Evolutionary conservation across 2,888 invertebrate genomes (phyloP).

Genomic region (Stramonita haemastoma): DNA sequence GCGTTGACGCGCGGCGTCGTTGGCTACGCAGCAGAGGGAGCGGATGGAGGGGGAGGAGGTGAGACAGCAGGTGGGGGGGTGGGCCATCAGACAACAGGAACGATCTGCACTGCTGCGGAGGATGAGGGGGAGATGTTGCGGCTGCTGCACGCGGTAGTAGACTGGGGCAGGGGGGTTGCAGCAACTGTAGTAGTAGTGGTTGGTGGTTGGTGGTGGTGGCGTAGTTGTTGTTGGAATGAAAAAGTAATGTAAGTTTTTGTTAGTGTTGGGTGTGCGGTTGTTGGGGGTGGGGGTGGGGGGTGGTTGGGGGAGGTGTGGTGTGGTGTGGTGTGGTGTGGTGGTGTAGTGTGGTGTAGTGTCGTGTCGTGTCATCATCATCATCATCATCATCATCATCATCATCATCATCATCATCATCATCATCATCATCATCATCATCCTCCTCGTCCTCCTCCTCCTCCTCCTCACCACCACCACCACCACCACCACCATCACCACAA

Average conservation of each 20-base stretch:
- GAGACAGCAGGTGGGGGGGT: background rate
- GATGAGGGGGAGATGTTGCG: no score
- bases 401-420: constrained; percentile 7
- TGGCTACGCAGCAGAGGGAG: background rate
- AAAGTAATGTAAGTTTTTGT: no score
- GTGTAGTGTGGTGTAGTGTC: no score
- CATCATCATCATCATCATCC: background rate
- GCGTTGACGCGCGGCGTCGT: background rate
- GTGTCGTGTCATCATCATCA: constrained; percentile 17
- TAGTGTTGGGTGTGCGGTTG: no score
- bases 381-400: constrained; percentile 17
- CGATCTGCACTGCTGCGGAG: background rate
- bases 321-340: no score
- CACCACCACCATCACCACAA: background rate
- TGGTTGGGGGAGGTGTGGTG: no score
- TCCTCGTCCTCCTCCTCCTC: background rate
- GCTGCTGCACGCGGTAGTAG: background rate
- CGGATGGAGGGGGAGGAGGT: background rate
- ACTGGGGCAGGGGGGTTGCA: background rate
- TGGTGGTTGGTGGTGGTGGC: no score
- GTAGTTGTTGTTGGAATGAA: no score
- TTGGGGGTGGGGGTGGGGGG: no score
- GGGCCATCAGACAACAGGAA: background rate
- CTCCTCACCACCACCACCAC: background rate
- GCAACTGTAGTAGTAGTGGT: no score